These are phyloP conservation scores for Zaprionus ghesquierei DNA, from an alignment of 1,140 invertebrate species.

Conservation along the genomic window DNA sequence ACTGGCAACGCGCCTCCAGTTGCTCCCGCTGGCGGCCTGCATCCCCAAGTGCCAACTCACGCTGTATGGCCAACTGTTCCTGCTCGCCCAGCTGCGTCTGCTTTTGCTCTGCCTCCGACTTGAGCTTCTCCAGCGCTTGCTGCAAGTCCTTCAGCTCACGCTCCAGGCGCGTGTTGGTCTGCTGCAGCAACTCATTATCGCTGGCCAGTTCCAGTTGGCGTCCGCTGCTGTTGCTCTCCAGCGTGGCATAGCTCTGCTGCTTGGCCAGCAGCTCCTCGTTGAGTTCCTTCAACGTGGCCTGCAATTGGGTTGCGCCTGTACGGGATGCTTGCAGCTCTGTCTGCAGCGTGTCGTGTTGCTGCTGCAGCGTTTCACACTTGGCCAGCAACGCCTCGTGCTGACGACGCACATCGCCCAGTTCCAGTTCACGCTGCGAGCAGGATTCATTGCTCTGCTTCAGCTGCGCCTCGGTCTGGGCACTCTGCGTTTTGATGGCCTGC, in stretches of 20 bases:
- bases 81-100: constrained; percentile 52
- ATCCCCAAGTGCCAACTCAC: constrained; percentile 53
- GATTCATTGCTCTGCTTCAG: constrained; percentile 27
- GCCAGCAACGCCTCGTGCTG: constrained; percentile 40
- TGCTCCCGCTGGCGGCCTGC: constrained; percentile 50
- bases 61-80: constrained; percentile 54
- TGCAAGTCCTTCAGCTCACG: constrained; percentile 82
- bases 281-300: constrained; percentile 33
- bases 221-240: constrained; percentile 23
- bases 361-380: constrained; percentile 48
- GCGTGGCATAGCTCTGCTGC: constrained; percentile 45
- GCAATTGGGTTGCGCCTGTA: constrained; percentile 16
- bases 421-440: constrained; percentile 36
- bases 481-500: background rate
- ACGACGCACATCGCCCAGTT: constrained; percentile 47
- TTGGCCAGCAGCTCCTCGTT: constrained; percentile 46
- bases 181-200: constrained; percentile 50
- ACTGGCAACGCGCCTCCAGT: constrained; percentile 52
- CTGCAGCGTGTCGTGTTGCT: constrained; percentile 50
- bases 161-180: constrained; percentile 61
- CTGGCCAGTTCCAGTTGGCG: constrained; percentile 37
- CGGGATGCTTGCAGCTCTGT: constrained; percentile 35
- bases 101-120: constrained; percentile 72
- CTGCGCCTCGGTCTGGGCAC: constrained; percentile 21
- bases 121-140: constrained; percentile 64